phyloP scores from a whole-genome alignment of 2,888 invertebrate species.

The Zhuqinia jingwanae region DNA sequence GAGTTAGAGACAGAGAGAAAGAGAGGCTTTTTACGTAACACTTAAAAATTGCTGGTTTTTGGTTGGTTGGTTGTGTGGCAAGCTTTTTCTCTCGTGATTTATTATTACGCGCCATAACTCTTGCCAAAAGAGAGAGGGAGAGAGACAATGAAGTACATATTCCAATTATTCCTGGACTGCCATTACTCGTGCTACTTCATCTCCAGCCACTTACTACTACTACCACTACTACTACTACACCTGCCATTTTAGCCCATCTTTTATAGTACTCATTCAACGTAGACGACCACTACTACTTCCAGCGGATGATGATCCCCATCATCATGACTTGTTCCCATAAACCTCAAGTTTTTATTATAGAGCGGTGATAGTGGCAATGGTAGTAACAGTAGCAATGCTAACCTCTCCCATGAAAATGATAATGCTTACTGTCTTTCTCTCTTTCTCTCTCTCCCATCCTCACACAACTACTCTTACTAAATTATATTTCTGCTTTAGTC shows the following conservation, averaged over 20 bases:
- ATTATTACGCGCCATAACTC: slow-evolving; percentile 45
- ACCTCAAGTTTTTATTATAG: slow-evolving; percentile 14
- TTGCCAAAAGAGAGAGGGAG: slow-evolving; percentile 35
- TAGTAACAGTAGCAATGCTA: neutral
- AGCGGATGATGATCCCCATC: neutral
- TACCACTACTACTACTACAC: neutral
- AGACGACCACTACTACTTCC: neutral
- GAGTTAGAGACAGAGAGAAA: too few relatives aligned
- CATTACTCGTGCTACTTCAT: slow-evolving; percentile 29
- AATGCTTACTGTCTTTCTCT: neutral
- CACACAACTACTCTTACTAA: slow-evolving; percentile 23
- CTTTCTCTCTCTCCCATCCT: neutral
- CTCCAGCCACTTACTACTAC: too few relatives aligned
- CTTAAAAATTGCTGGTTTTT: slow-evolving; percentile 8
- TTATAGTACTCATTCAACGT: neutral
- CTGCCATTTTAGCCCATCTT: slow-evolving; percentile 18
- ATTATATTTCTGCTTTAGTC: slow-evolving; percentile 5
- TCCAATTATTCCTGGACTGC: slow-evolving; percentile 37
- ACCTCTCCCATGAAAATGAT: slow-evolving; percentile 38
- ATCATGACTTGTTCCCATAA: slow-evolving; percentile 48
- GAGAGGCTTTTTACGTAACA: neutral
- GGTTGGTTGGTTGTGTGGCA: neutral
- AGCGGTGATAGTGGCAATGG: neutral
- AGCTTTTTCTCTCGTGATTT: slow-evolving; percentile 26
- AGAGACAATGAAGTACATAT: slow-evolving; percentile 41